Evolutionary conservation across 2,888 invertebrate genomes (phyloP), one percentile per base, ranked within the genome.

Genomic region (Eupithecia subfuscata): DNA sequence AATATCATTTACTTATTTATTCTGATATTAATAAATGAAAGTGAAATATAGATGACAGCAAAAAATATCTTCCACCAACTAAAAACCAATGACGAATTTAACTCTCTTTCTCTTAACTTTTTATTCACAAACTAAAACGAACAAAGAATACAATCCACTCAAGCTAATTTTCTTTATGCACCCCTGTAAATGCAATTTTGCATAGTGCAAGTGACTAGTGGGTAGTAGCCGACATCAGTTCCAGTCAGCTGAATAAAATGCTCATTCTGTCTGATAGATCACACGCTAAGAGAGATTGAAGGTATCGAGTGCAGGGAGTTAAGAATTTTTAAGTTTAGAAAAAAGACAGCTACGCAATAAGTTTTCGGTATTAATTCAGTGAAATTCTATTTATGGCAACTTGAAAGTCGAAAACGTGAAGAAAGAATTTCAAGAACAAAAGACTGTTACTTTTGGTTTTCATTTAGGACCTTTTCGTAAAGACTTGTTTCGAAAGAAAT

Each of bases 221-320:
- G 65, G 14, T 25, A 71, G 71, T 63, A 69, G 64, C 48, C n/a
- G 18, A 37, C 71, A 74, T 72, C 73, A 72, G 76, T 77, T 79
- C 67, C 48, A 70, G 75, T 75, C 76, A 73, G 71, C 25, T 72
- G 73, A 77, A 76, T 79, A 76, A 80, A 80, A 76, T 60, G 68
- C 60, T 65, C 71, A 68, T 80, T 78, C n/a, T 74, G 63, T 75
- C 74, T 79, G 71, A 76, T 78, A 81, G 82, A 81, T 78, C 82
- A 80, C 78, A 80, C 77, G 79, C 75, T 79, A 70, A 78, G 75
- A 73, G 74, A 78, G 68, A 43, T 68, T 40, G 68, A 68, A 40
- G 6, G 68, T 68, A 43, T 43, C 37, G 0, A 2, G 8, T 34
- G 64, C 3, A 64, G 37, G 16, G 40, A 30, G 63, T 8, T 30